Conservation (phyloP, 2,113 vertebrate genomes). For the Ciconia maguari region DNA sequence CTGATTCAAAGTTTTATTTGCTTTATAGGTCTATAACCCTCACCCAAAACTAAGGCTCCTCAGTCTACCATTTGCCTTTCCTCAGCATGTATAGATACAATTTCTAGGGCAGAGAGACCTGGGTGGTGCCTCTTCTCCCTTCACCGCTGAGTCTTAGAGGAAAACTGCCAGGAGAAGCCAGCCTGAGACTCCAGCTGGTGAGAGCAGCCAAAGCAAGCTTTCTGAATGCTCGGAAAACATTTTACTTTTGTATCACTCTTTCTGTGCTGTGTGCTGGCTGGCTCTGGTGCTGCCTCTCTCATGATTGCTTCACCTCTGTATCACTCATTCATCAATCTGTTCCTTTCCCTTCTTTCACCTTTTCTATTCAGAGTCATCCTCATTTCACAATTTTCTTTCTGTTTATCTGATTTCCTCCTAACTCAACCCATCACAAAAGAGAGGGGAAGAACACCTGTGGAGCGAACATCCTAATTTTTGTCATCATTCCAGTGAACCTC, state of each 20-base stretch:
- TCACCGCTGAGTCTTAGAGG: background rate
- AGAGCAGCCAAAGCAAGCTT: background rate
- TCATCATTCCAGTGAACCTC: background rate
- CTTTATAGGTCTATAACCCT: background rate
- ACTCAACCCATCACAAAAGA: background rate
- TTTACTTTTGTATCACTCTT: background rate
- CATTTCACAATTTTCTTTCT: background rate
- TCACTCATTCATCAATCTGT: accelerated
- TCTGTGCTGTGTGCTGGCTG: background rate
- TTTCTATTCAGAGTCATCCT: background rate
- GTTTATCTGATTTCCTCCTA: background rate
- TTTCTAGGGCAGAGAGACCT: background rate
- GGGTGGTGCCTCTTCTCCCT: background rate
- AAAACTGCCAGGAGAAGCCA: background rate
- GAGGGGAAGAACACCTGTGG: background rate
- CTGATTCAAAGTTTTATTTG: background rate
- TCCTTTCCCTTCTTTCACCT: background rate
- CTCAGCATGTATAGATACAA: background rate
- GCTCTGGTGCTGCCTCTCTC: background rate
- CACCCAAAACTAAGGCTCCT: background rate
- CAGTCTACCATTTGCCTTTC: background rate
- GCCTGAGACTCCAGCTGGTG: background rate
- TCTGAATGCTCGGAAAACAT: background rate
- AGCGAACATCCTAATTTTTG: background rate
- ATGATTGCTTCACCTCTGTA: background rate